These are phyloP conservation scores for Nyctereutes procyonoides DNA, from an alignment of 2,113 vertebrate species.

Conservation along the genomic window DNA sequence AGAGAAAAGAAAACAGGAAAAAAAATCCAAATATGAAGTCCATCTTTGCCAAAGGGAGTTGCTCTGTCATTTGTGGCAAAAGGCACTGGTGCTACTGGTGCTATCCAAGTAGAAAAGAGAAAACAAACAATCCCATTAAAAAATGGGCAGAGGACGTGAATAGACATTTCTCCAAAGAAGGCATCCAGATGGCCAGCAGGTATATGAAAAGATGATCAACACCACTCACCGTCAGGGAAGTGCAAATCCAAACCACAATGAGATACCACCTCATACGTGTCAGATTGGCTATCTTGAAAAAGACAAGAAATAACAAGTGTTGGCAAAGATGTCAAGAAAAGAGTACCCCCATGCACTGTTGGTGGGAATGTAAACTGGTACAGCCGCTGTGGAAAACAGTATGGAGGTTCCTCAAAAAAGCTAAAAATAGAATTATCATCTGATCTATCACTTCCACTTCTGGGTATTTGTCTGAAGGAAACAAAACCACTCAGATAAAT, in stretches of 20 bases:
- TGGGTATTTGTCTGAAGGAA: neutral
- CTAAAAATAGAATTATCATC: neutral
- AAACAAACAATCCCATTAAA: conserved; percentile 34
- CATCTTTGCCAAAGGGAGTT: conserved; percentile 35
- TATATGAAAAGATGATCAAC: neutral
- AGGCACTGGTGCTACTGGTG: neutral
- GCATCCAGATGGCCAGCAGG: neutral
- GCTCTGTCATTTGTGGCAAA: conserved; percentile 49
- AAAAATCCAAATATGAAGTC: conserved; percentile 1
- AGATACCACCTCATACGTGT: neutral
- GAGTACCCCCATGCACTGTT: too few relatives aligned
- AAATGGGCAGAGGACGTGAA: neutral
- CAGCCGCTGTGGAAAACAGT: neutral
- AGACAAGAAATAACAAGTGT: neutral
- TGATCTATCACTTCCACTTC: neutral
- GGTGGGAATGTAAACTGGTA: neutral
- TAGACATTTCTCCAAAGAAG: neutral
- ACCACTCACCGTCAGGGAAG: neutral
- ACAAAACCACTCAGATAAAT: neutral
- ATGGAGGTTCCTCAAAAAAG: neutral
- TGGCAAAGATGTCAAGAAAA: neutral
- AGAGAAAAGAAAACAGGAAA: neutral
- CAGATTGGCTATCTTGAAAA: neutral
- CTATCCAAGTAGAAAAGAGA: conserved; percentile 36
- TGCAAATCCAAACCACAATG: neutral